Evolutionary conservation across 2,113 vertebrate genomes (phyloP), one percentile per base, ranked within the genome.

Genomic region (Saimiri boliviensis): DNA sequence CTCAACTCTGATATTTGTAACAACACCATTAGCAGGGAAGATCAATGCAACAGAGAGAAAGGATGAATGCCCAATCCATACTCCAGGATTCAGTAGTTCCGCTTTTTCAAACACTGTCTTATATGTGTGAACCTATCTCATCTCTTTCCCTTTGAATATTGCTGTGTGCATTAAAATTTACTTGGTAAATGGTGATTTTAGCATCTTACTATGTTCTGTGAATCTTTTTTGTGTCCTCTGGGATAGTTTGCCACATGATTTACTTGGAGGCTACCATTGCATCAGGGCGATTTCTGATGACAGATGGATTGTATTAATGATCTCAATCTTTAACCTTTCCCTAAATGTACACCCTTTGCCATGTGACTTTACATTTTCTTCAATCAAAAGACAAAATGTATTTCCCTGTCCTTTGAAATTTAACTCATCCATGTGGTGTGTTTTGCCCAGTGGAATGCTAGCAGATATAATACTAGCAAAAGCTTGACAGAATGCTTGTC

Each of bases 351-450:
- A 63, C 0, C 37, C 32, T 96, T 96, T 85, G 52, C n/a, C 32
- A 32, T 97, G 47, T 81, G 60, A 58, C 77, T 93, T 92, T 63
- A 74, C 7, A 93, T 27, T 17, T 60, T 82, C 23, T 37, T 40
- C 4, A 16, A 60, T 96, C 37, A 74, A 79, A 11, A 35, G 20
- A 25, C 5, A 11, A 52, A 71, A 73, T 92, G 23, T 74, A 49
- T 79, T 93, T 89, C 71, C 35, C 45, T 89, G 27, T 37, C 8
- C 37, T 95, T 95, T 92, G 68, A 89, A 89, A 83, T 13, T 97
- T 86, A 96, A 2, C 23, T 94, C 40, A 60, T 21, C 70, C 47
- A 56, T 68, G 52, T 47, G 21, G 47, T 80, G 23, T 80, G 20
- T 47, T 92, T 92, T 95, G 21, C 23, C 3, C 23, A 47, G 21